These are phyloP conservation scores for Drosophila maculinotata DNA, from an alignment of 2,888 invertebrate species.

Conservation along the genomic window DNA sequence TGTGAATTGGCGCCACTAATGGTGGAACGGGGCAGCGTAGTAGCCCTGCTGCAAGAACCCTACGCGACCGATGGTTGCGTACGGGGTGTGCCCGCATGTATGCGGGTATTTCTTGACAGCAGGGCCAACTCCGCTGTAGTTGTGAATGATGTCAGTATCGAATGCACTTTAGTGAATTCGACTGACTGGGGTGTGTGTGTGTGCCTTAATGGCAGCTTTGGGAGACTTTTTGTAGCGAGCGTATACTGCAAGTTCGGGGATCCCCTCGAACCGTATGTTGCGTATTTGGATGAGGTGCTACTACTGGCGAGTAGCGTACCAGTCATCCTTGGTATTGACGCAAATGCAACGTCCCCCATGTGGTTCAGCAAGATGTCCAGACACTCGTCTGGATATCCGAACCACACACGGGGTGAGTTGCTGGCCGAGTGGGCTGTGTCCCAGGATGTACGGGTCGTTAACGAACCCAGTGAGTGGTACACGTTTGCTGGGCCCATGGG, in stretches of 20 bases:
- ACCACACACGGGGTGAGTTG: not conserved
- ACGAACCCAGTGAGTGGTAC: too few species aligned
- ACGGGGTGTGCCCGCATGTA: not conserved
- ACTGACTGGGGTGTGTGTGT: slow-evolving; percentile 15
- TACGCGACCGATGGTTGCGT: not conserved
- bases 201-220: slow-evolving; percentile 4
- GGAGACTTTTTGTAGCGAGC: not conserved
- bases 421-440: not conserved
- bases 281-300: slow-evolving; percentile 8
- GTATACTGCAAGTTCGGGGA: slow-evolving; percentile 8
- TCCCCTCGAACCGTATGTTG: not conserved
- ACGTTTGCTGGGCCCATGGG: not conserved
- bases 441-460: not conserved
- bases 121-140: slow-evolving; percentile 10
- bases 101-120: slow-evolving; percentile 11
- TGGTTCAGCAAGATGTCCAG: slow-evolving; percentile 24
- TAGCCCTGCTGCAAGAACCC: slow-evolving; percentile 1
- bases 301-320: slow-evolving; percentile 9
- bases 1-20: not conserved
- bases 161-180: slow-evolving; percentile 9
- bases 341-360: slow-evolving; percentile 20
- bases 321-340: slow-evolving; percentile 17
- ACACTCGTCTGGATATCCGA: not conserved
- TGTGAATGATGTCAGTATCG: slow-evolving; percentile 15
- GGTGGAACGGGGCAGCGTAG: not conserved